Percentiles rank a stretch among this genome's conserved stretches.
Evolutionary conservation across 30 jellyfish, hydroid and myxozoan genomes (phyloP).

Genomic region (Kudoa iwatai): DNA sequence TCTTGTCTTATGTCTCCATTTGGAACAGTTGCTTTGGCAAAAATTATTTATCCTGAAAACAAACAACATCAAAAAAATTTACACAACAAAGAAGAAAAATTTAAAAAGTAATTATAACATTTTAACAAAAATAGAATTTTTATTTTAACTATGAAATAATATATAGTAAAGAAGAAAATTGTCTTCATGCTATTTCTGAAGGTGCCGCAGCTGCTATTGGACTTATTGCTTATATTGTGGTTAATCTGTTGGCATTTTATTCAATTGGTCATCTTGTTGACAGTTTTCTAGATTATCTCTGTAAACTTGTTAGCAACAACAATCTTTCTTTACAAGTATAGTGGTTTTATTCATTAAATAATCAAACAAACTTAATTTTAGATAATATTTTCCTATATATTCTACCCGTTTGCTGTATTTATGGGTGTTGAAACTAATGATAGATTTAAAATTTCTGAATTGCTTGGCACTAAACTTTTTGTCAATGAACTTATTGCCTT

Average conservation of each 20-base stretch:
- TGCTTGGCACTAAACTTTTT: slow-evolving; percentile 15
- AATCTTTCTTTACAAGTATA: slow-evolving; percentile 21
- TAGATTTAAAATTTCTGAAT: slow-evolving; percentile 18
- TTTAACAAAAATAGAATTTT: not conserved
- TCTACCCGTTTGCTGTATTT: slow-evolving; percentile 22
- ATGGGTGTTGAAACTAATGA: slow-evolving; percentile 46
- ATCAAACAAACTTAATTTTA: no score
- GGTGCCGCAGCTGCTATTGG: slow-evolving; percentile 57
- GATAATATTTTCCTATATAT: slow-evolving; percentile 10
- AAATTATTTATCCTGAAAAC: slow-evolving; percentile 52
- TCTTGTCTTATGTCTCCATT: slow-evolving; percentile 91
- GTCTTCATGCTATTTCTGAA: slow-evolving; percentile 41
- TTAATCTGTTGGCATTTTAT: slow-evolving; percentile 34
- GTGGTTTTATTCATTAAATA: no score
- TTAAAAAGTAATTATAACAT: slow-evolving; percentile 8
- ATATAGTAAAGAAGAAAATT: slow-evolving; percentile 30
- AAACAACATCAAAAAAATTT: slow-evolving; percentile 7
- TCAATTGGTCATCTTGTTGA: slow-evolving; percentile 16
- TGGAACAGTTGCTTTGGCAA: slow-evolving; percentile 52
- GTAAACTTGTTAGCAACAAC: slow-evolving; percentile 14
- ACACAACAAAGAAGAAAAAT: slow-evolving; percentile 9
- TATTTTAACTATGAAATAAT: not conserved
- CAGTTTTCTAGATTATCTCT: slow-evolving; percentile 17
- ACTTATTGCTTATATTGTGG: slow-evolving; percentile 48
- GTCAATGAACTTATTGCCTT: slow-evolving; percentile 22